Percentiles rank a stretch among this genome's conserved stretches.
phyloP scores from a whole-genome alignment of 1,140 invertebrate species.

The Matsumurasca onukii region DNA sequence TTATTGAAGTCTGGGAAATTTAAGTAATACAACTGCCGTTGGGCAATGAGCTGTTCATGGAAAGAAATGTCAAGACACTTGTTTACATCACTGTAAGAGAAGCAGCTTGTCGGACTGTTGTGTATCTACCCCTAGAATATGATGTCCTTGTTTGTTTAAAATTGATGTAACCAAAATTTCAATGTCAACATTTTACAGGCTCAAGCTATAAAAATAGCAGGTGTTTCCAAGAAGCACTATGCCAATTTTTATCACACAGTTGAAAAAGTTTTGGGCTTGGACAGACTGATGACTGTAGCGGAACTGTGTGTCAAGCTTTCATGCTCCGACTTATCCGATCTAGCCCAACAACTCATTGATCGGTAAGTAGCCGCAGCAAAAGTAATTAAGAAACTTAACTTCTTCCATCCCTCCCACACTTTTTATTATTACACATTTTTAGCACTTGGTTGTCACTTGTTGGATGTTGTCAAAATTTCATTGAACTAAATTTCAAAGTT shows the following conservation, averaged over 20 bases:
- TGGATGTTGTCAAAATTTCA: not conserved
- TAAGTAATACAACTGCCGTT: too few relatives aligned
- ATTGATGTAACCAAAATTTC: too few relatives aligned
- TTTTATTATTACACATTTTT: not conserved
- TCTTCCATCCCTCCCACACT: not conserved
- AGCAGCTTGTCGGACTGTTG: too few relatives aligned
- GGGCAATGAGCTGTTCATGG: too few relatives aligned
- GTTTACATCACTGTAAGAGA: too few relatives aligned
- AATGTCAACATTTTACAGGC: too few relatives aligned
- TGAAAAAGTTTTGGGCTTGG: slow-evolving; percentile 1
- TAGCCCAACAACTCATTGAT: slow-evolving; percentile 10
- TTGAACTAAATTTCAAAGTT: not conserved
- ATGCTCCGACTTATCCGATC: not conserved
- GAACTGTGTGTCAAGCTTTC: slow-evolving; percentile 9
- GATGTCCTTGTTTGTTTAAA: too few relatives aligned
- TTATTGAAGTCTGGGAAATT: too few relatives aligned
- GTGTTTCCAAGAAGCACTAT: slow-evolving; percentile 12
- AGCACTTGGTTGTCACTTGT: not conserved
- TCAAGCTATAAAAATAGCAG: slow-evolving; percentile 5
- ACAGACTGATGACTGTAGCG: not conserved
- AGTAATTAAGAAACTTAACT: not conserved
- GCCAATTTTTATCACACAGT: slow-evolving; percentile 14
- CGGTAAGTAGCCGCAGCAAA: not conserved
- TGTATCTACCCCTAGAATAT: too few relatives aligned
- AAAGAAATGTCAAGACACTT: too few relatives aligned